Conservation (phyloP, 2,797 vertebrate species). For the Lepilemur septentrionalis region DNA sequence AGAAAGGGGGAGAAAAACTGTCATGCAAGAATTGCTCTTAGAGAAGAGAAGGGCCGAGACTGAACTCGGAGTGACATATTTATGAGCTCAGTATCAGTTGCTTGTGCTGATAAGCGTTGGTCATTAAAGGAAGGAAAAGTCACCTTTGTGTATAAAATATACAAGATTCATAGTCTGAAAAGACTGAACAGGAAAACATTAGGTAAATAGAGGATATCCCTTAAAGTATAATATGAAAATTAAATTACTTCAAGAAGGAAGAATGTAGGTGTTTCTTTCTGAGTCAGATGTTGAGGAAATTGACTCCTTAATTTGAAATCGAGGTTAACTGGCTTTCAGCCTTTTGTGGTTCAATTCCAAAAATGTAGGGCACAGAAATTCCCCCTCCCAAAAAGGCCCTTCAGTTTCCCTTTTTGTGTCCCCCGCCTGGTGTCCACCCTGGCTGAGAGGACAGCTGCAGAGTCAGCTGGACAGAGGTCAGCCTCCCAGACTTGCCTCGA, state of each 20-base stretch:
- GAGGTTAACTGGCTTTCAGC: slow-evolving; percentile 35
- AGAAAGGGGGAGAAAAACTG: slow-evolving; percentile 51
- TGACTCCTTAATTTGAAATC: slow-evolving; percentile 59
- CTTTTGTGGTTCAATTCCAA: slow-evolving; percentile 26
- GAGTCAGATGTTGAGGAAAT: slow-evolving; percentile 66
- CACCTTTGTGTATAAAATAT: slow-evolving; percentile 88
- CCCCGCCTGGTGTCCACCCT: neutral
- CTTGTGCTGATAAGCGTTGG: slow-evolving; percentile 83
- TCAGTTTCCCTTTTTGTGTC: neutral
- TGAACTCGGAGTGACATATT: slow-evolving; percentile 83
- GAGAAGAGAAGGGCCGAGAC: slow-evolving; percentile 7
- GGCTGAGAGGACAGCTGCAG: too few relatives aligned
- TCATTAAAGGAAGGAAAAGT: slow-evolving; percentile 89
- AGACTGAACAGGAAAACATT: slow-evolving; percentile 86
- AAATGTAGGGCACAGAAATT: neutral
- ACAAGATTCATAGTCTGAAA: slow-evolving; percentile 84
- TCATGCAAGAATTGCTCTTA: slow-evolving; percentile 36
- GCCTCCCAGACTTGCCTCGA: neutral
- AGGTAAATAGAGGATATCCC: slow-evolving; percentile 89
- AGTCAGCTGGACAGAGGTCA: neutral
- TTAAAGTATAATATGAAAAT: slow-evolving; percentile 86
- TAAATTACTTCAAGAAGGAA: slow-evolving; percentile 81
- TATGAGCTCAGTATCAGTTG: slow-evolving; percentile 86
- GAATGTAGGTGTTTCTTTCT: slow-evolving; percentile 74
- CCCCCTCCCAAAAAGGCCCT: neutral